These are phyloP conservation scores for Poecile atricapillus DNA, from an alignment of 2,113 vertebrate genomes.

Conservation along the genomic window DNA sequence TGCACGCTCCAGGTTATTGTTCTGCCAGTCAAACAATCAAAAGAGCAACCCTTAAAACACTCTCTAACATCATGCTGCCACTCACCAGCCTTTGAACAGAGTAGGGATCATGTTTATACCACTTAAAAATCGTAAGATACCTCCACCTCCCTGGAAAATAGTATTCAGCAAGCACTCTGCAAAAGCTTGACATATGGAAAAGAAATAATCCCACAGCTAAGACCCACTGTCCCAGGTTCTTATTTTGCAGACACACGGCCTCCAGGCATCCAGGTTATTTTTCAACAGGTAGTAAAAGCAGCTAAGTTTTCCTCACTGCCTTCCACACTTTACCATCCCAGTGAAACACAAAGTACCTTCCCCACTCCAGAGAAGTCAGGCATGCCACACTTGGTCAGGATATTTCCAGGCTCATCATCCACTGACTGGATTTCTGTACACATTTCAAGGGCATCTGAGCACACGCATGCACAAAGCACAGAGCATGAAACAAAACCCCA, in stretches of 20 bases:
- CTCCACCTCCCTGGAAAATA: not conserved
- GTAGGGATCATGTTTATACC: not conserved
- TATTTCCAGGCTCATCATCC: not conserved
- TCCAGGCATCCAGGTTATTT: not conserved
- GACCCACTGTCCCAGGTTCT: not conserved
- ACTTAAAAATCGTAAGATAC: not conserved
- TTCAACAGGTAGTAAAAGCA: not conserved
- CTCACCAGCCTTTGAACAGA: not conserved
- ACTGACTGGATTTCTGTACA: not conserved
- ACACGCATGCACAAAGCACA: not conserved
- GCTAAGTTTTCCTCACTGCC: not conserved
- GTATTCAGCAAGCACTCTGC: not conserved
- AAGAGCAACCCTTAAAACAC: not conserved
- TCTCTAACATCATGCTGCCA: not conserved
- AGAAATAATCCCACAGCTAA: not conserved
- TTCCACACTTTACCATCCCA: not conserved
- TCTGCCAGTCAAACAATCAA: conserved; percentile 72
- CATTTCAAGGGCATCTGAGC: not conserved
- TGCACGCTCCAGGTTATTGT: conserved; percentile 91
- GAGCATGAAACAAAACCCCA: not conserved
- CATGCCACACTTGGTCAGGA: not conserved
- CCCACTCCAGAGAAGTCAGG: not conserved
- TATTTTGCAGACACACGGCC: not conserved
- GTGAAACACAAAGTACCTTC: not conserved
- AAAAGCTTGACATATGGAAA: not conserved